Base-by-base conservation (phyloP, 2,797 vertebrate species). In the Cottoperca gobio region DNA sequence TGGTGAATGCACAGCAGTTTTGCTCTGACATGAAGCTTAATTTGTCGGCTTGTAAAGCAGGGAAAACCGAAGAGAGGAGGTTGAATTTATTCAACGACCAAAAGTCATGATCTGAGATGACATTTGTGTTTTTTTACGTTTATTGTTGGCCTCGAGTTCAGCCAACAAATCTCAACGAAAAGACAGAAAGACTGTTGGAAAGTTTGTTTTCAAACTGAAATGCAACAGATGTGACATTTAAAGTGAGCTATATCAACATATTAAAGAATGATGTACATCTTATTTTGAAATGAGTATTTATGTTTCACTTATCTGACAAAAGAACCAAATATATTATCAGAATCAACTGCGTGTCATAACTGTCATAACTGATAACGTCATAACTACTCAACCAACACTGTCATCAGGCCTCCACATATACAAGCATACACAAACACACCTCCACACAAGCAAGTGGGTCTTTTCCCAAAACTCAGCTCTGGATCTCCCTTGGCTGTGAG, bases 401-500 rank as follows among this genome's bases (percentile, higher is more conserved):
- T 4, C 33, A 33, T 26, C 17, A 17, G 14, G 40, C 28, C 33
- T 40, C 35, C 10, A n/a, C n/a, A n/a, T 53, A 40, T 31, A 63
- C 33, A 73, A 24, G 59, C 24, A 53, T 0, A 54, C 55, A 70
- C 16, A 59, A 21, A 62, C 24, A 70, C 24, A 33, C 52, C 1
- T 17, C 21, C 11, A 57, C 63, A 57, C 45, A 71, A 12, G 28
- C 46, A 58, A 61, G 45, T 24, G 53, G 70, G 83, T 73, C 53
- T 74, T 80, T 82, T 83, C 79, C 72, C 42, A 59, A 73, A 84
- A 21, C 64, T 55, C 46, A 64, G 61, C 68, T 55, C 54, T 82
- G 81, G 82, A 79, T 79, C 68, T 73, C 60, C 80, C 73, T 70
- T 79, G 84, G 88, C 83, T n/a, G 19, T 50, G 46, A 64, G 72